Percentiles rank a stretch among this genome's conserved stretches.
phyloP scores from a whole-genome alignment of 1,140 invertebrate genomes.

The Hormaphis cornu region DNA sequence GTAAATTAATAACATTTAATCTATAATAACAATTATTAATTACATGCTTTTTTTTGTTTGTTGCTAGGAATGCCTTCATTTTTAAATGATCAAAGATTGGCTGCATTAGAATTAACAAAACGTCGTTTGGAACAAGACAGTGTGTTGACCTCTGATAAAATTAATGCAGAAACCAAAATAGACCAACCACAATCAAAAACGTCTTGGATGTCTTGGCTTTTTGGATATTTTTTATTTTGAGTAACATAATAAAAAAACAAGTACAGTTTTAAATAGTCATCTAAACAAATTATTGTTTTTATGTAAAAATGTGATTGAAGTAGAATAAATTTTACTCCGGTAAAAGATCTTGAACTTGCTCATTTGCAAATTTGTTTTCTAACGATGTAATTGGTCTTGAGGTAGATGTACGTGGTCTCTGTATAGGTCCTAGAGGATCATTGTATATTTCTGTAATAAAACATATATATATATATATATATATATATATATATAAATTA shows the following conservation, averaged over 20 bases:
- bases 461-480: neutral
- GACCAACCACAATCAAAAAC: constrained; percentile 13
- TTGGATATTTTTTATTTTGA: constrained; percentile 24
- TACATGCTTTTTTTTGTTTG: neutral
- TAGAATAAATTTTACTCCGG: neutral
- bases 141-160: neutral
- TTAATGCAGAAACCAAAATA: neutral
- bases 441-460: constrained; percentile 44
- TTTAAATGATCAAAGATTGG: constrained; percentile 32
- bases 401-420: constrained; percentile 65
- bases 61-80: constrained; percentile 34
- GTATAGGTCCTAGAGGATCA: constrained; percentile 66
- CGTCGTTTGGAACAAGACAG: constrained; percentile 5
- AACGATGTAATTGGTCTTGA: constrained; percentile 45
- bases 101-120: constrained; percentile 32
- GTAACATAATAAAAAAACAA: neutral
- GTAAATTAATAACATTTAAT: constrained; percentile 28
- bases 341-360: constrained; percentile 70
- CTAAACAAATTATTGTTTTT: neutral
- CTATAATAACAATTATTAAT: neutral
- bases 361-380: constrained; percentile 71
- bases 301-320: constrained; percentile 1
- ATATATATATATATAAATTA: neutral
- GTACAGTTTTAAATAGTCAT: neutral
- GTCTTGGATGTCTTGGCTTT: constrained; percentile 23